These are phyloP conservation scores for Pungitius pungitius DNA, from an alignment of 2,113 vertebrate species.

Conservation along the genomic window DNA sequence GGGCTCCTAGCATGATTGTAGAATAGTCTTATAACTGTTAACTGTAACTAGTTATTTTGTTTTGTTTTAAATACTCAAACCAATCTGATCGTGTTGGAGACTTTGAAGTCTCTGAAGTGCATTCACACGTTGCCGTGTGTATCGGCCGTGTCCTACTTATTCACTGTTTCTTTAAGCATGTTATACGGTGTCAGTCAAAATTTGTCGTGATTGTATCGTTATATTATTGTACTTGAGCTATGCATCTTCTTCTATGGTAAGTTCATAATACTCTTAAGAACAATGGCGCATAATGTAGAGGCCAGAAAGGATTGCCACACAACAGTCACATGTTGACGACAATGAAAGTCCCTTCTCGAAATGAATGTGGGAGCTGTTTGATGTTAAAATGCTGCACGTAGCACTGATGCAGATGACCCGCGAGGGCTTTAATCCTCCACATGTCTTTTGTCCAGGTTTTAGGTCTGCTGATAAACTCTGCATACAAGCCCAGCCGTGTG, in stretches of 20 bases:
- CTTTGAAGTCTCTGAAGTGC: too few relatives aligned
- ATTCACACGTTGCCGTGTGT: not conserved
- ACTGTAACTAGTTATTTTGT: too few relatives aligned
- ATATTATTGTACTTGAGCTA: not conserved
- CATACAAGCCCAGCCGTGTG: conserved; percentile 97
- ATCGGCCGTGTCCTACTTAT: not conserved
- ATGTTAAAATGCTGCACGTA: conserved; percentile 1
- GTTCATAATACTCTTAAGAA: not conserved
- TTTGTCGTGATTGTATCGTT: not conserved
- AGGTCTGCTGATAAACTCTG: conserved; percentile 94
- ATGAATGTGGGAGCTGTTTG: not conserved
- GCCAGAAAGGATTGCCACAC: too few relatives aligned
- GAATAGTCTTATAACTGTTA: too few relatives aligned
- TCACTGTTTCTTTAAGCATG: not conserved
- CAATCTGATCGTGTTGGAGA: too few relatives aligned
- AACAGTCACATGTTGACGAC: not conserved
- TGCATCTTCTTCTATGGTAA: not conserved
- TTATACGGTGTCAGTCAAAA: not conserved
- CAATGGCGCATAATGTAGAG: not conserved
- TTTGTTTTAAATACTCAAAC: too few relatives aligned
- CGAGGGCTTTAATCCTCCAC: not conserved
- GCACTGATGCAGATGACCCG: conserved; percentile 4
- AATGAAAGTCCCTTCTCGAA: not conserved
- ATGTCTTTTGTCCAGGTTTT: conserved; percentile 84
- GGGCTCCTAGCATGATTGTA: too few relatives aligned